Conservation (phyloP, 1,140 invertebrate species). For the Ceratina australensis region DNA sequence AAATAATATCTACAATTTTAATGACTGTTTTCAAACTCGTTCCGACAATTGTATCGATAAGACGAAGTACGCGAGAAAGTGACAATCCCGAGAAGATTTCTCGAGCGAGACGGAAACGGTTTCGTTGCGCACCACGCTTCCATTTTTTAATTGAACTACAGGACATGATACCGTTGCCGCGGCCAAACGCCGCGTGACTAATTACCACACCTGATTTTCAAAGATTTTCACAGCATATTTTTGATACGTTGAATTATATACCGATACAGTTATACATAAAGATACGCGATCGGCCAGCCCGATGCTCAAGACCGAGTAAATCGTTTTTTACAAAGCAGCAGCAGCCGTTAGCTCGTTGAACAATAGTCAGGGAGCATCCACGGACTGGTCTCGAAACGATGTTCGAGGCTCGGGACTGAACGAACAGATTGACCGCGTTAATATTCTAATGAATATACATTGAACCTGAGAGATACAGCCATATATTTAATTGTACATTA, state of each 20-base stretch:
- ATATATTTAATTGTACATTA: constrained; percentile 19
- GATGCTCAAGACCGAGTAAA: constrained; percentile 10
- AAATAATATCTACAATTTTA: constrained; percentile 61
- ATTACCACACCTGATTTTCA: constrained; percentile 40
- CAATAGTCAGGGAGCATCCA: not conserved
- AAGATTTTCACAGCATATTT: constrained; percentile 46
- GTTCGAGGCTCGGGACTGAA: not conserved
- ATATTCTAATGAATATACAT: not conserved
- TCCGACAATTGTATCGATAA: constrained; percentile 58
- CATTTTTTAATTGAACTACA: constrained; percentile 36
- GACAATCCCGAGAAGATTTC: constrained; percentile 57
- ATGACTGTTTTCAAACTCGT: constrained; percentile 63
- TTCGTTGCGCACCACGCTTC: constrained; percentile 34
- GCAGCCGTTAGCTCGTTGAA: not conserved
- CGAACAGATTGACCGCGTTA: not conserved
- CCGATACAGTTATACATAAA: constrained; percentile 6
- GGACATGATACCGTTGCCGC: constrained; percentile 17
- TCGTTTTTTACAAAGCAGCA: constrained; percentile 14
- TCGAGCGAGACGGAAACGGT: constrained; percentile 60
- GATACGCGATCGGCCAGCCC: not conserved
- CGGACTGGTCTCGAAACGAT: not conserved
- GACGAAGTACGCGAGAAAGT: constrained; percentile 51
- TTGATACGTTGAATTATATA: constrained; percentile 48
- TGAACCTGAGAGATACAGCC: constrained; percentile 7
- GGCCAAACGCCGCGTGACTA: constrained; percentile 25